Percentiles rank a stretch among this genome's conserved stretches.
Evolutionary conservation across 1,140 invertebrate species (phyloP).

Genomic region (Listronotus bonariensis): DNA sequence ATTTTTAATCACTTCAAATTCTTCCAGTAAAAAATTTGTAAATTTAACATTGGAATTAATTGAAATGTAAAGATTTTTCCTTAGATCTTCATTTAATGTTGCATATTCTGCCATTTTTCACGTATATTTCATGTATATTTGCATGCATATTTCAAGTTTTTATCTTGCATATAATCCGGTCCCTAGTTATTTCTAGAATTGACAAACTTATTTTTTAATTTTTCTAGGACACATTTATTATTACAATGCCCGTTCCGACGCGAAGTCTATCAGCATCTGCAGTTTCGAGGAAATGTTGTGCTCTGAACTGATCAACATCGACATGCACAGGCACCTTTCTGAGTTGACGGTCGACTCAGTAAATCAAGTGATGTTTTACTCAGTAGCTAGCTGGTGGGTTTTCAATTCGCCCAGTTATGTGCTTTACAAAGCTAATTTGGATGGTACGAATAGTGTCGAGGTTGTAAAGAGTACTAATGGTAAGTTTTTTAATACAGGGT

Average conservation of each 20-base stretch:
- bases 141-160: no score
- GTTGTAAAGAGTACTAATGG: conserved; percentile 49
- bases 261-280: conserved; percentile 61
- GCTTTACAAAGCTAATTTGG: conserved; percentile 67
- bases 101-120: no score
- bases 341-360: conserved; percentile 61
- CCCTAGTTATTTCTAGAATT: neutral
- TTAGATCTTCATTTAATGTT: no score
- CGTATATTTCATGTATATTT: no score
- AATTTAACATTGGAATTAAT: no score
- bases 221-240: conserved; percentile 66
- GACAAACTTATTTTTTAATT: neutral
- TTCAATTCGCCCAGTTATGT: conserved; percentile 56
- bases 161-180: no score
- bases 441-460: conserved; percentile 62
- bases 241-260: conserved; percentile 61
- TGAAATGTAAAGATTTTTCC: no score
- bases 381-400: conserved; percentile 52
- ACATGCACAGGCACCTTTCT: conserved; percentile 61
- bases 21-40: no score
- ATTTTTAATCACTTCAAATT: no score
- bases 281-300: conserved; percentile 62
- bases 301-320: conserved; percentile 67
- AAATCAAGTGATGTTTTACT: conserved; percentile 64
- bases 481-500: conserved; percentile 3